phyloP scores from a whole-genome alignment of 2,113 vertebrate genomes.

The Muscicapa adusta region DNA sequence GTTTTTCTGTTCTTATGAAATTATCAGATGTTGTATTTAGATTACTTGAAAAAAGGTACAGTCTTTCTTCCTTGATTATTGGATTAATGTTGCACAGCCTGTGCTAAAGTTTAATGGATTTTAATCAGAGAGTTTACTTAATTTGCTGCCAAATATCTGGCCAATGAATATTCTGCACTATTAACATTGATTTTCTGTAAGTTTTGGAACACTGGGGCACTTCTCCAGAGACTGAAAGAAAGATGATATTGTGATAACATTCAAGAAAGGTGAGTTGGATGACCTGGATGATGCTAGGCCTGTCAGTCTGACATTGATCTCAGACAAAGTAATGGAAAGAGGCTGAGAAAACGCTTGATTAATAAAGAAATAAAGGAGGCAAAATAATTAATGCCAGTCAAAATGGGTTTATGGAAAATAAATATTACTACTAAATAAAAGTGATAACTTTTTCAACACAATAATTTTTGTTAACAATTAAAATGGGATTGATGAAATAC shows the following conservation, averaged over 20 bases:
- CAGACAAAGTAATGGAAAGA: neutral
- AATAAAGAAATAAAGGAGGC: neutral
- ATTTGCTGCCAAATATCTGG: neutral
- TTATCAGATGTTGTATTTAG: neutral
- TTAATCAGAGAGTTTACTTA: neutral
- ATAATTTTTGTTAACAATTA: neutral
- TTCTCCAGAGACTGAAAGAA: neutral
- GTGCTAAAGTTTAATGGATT: neutral
- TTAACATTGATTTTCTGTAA: slow-evolving; percentile 1
- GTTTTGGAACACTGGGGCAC: neutral
- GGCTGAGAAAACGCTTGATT: neutral
- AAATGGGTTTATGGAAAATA: neutral
- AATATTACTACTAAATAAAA: too few species aligned
- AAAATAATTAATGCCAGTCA: slow-evolving; percentile 15
- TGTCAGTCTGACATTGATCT: slow-evolving; percentile 7
- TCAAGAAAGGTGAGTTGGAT: neutral
- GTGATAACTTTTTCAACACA: neutral
- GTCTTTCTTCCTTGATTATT: neutral
- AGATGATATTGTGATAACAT: neutral
- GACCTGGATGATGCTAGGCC: neutral
- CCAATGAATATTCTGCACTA: neutral
- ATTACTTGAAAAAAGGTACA: neutral
- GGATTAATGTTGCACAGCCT: neutral
- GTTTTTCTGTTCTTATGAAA: neutral
- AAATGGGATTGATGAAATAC: neutral